Conservation (phyloP, 2,113 vertebrate genomes). For the Heteronetta atricapilla region DNA sequence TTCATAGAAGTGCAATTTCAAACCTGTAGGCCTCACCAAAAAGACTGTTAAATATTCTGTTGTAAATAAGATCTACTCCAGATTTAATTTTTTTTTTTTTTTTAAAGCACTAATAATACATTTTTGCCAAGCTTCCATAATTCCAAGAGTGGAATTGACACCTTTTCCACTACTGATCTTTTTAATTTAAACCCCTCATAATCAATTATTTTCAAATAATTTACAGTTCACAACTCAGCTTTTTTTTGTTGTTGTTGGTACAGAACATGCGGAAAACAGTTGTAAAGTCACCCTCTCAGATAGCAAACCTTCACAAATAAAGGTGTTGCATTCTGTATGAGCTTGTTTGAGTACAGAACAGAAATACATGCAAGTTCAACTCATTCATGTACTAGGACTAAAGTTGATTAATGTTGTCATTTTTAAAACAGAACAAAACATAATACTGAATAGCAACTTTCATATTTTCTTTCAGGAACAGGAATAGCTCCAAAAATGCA, state of each 20-base stretch:
- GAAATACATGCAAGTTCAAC: not conserved
- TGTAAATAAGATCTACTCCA: conserved; percentile 77
- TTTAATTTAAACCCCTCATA: not conserved
- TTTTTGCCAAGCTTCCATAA: conserved; percentile 37
- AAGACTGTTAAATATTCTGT: conserved; percentile 82
- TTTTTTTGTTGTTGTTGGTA: not conserved
- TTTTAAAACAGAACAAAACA: not conserved
- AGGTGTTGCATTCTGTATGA: not conserved
- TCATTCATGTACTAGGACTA: not conserved
- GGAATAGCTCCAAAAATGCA: not conserved
- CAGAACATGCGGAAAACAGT: not conserved
- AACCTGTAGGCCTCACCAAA: conserved; percentile 79
- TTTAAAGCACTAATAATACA: not conserved
- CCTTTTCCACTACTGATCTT: not conserved
- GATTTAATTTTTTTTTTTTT: conserved; percentile 32
- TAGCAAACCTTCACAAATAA: not conserved
- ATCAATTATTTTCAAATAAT: not conserved
- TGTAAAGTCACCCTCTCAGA: not conserved
- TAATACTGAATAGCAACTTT: not conserved
- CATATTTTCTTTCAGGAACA: not conserved
- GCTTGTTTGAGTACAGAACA: not conserved
- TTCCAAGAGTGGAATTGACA: not conserved
- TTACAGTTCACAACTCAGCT: not conserved
- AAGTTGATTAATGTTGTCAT: not conserved
- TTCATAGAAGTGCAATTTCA: conserved; percentile 79